These are phyloP conservation scores for Artibeus lituratus DNA, from an alignment of 2,797 vertebrate genomes.

Conservation along the genomic window DNA sequence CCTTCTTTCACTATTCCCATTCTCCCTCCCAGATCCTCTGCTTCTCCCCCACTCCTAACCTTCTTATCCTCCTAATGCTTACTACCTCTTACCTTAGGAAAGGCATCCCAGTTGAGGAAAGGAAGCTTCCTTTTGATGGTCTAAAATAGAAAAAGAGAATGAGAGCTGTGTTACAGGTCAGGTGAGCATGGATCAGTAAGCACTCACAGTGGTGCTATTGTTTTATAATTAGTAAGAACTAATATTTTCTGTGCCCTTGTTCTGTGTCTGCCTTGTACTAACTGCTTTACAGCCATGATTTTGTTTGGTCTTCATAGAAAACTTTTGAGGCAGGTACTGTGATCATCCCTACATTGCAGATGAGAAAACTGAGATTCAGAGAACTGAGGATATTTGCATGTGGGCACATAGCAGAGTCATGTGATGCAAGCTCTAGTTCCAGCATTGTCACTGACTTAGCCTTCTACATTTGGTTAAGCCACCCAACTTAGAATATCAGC, in stretches of 20 bases:
- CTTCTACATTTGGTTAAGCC: neutral
- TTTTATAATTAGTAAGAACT: neutral
- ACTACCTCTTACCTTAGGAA: conserved; percentile 67
- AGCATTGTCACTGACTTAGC: neutral
- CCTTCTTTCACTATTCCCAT: neutral
- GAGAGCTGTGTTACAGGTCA: neutral
- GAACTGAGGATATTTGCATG: neutral
- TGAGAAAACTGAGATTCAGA: neutral
- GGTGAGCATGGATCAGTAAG: neutral
- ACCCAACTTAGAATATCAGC: neutral
- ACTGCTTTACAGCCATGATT: neutral
- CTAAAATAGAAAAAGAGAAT: conserved; percentile 26
- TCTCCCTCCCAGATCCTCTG: neutral
- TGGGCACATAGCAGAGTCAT: accelerated
- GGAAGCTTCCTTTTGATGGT: conserved; percentile 68
- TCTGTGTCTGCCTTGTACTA: neutral
- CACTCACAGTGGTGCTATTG: neutral
- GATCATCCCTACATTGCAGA: neutral
- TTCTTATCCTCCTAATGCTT: neutral
- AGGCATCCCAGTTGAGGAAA: conserved; percentile 74
- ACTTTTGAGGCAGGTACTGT: neutral
- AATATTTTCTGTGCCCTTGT: neutral
- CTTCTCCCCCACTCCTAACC: neutral
- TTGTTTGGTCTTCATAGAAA: neutral
- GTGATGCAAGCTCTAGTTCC: neutral